phyloP scores from a whole-genome alignment of 2,113 vertebrate genomes.

The Physeter macrocephalus region DNA sequence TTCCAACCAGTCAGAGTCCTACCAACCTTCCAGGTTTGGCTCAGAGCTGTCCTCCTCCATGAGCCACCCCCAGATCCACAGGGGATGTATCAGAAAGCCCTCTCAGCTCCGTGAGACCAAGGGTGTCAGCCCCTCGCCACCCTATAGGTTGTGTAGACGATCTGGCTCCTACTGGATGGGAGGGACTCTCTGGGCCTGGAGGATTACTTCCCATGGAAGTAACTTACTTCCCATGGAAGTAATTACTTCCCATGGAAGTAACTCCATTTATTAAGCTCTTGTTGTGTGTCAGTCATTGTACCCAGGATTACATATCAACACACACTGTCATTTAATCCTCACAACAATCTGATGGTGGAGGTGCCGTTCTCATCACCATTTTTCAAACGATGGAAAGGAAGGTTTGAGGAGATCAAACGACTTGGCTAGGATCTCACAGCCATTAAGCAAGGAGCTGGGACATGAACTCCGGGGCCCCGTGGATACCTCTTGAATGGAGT shows the following conservation, averaged over 20 bases:
- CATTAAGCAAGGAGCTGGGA: neutral
- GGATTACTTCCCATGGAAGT: too few relatives aligned
- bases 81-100: rapidly evolving
- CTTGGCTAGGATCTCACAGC: too few relatives aligned
- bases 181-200: rapidly evolving
- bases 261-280: rapidly evolving
- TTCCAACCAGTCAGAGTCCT: neutral
- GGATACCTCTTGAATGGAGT: too few relatives aligned
- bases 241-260: too few relatives aligned
- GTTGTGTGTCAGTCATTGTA: rapidly evolving
- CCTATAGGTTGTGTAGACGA: neutral
- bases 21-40: neutral
- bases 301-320: rapidly evolving
- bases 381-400: neutral
- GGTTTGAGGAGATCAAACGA: neutral
- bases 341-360: rapidly evolving
- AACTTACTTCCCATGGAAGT: too few relatives aligned
- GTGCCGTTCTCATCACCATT: rapidly evolving
- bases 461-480: rapidly evolving
- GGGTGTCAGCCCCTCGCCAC: neutral
- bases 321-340: rapidly evolving
- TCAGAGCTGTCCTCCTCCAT: neutral
- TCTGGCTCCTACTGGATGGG: neutral
- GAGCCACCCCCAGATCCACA: rapidly evolving
- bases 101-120: neutral